Evolutionary conservation across 2,113 vertebrate genomes (phyloP), one percentile per base, ranked within the genome.

Genomic region (Myotis yumanensis): DNA sequence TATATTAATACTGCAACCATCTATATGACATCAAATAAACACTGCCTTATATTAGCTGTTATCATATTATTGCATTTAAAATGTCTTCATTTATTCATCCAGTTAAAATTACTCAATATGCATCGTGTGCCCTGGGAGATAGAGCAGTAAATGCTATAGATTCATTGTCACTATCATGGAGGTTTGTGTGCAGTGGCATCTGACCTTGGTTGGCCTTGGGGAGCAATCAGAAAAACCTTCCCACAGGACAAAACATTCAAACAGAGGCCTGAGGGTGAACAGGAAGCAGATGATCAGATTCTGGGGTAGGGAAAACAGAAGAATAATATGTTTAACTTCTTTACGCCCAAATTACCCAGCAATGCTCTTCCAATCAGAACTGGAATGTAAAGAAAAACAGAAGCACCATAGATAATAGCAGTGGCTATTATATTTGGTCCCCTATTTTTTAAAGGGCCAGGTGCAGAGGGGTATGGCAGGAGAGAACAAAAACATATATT

Each of bases 401-500:
- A 82, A 52, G 52, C 32, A 54, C 15, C 35, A 68, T 0, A 92
- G 35, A 28, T 35, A 90, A 25, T 17, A 73, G 89, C 28, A 64
- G 25, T 59, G 30, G 30, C 20, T 40, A 48, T 72, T 90, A 23
- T 68, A 66, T 48, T 81, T 77, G 28, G 37, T 57, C 9, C 84
- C 35, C n/a, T 23, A 12, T 20, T 0, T 1, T 57, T 76, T 66
- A 87, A n/a, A 73, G 62, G 20, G 18, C 32, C 11, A 95, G 4
- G 17, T 51, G 4, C 3, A 11, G 22, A 89, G 16, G 6, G 16
- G 5, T 40, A 16, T 88, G 37, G 16, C n/a, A 66, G 40, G n/a
- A 89, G 15, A 71, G 32, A 86, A 88, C 16, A 35, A 16, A 23
- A 80, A 92, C 93, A 87, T 76, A 54, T 59, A 93, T 68, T 86